These are phyloP conservation scores for Cherax quadricarinatus DNA, from an alignment of 1,140 invertebrate species.

Conservation along the genomic window DNA sequence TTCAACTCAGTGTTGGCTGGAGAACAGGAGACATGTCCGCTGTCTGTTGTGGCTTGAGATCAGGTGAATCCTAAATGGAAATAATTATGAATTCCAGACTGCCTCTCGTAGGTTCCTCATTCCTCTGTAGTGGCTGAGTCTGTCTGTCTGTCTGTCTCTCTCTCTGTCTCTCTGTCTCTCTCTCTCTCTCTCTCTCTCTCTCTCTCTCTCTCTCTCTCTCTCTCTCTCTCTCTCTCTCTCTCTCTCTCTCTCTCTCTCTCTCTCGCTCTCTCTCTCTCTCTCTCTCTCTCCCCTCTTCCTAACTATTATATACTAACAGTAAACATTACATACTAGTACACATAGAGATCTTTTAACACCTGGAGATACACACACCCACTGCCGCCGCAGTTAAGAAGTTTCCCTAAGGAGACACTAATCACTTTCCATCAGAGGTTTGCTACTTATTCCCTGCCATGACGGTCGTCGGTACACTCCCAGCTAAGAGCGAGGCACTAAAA, in stretches of 20 bases:
- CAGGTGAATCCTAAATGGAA: neutral
- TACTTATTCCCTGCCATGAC: neutral
- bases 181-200: neutral
- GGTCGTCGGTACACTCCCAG: neutral
- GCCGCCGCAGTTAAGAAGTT: too few species aligned
- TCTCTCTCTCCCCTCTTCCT: too few species aligned
- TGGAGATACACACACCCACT: neutral
- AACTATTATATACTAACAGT: too few species aligned
- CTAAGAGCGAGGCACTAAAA: neutral
- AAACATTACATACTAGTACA: too few species aligned
- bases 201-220: neutral
- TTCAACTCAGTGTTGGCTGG: too few species aligned
- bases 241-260: neutral
- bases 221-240: neutral
- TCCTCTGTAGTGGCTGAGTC: neutral
- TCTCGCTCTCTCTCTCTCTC: too few species aligned
- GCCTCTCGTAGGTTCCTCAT: neutral
- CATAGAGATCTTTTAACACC: too few species aligned
- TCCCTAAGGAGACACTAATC: neutral
- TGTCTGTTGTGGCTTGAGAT: neutral
- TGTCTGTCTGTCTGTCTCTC: neutral
- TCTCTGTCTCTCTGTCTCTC: neutral
- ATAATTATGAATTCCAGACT: neutral
- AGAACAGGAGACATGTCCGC: too few species aligned
- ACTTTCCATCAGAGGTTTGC: neutral